Evolutionary conservation across 2,113 vertebrate species (phyloP), one percentile per base, ranked within the genome.

Genomic region (Chloebia gouldiae): DNA sequence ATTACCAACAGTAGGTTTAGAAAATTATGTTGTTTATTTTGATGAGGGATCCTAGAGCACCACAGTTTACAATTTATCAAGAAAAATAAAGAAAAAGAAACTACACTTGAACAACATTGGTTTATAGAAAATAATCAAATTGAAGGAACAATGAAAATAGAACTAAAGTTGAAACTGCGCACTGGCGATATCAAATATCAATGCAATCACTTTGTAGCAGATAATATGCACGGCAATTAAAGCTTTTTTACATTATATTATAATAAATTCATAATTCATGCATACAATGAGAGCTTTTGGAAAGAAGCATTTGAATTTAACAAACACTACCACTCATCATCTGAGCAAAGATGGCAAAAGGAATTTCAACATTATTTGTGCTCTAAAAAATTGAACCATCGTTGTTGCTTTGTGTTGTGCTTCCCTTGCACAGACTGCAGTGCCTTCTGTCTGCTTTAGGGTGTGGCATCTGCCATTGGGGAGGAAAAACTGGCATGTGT

Each of bases 381-480:
- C 87, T 93, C 91, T 91, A 68, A 72, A 97, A 97, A 96, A 97
- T 81, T 85, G 90, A 95, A 96, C 95, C 95, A 76, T 96, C 88
- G 69, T 27, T 92, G 96, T 30, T 97, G 97, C 97, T 98, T 97
- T 98, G 97, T 98, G 96, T 93, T 92, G 91, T 94, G 96, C 84
- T 97, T 95, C 90, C 83, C 94, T 86, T 94, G 73, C 94, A 95
- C 97, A 98, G 95, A 97, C 97, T 97, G 97, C 95, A 95, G 94
- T 94, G 97, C 97, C 97, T 97, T 98, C 97, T 98, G 98, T 97
- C 97, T 97, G 97, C 97, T 96, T 97, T 68, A 97, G 98, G 98
- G 98, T 98, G 97, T 98, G 98, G 97, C 98, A 98, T 94, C 97
- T 98, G 97, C 97, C 97, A 97, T 72, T 78, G 96, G 97, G 97